Evolutionary conservation across 1,140 invertebrate genomes (phyloP), one percentile per base, ranked within the genome.

Genomic region (Drosophila tsacasi): DNA sequence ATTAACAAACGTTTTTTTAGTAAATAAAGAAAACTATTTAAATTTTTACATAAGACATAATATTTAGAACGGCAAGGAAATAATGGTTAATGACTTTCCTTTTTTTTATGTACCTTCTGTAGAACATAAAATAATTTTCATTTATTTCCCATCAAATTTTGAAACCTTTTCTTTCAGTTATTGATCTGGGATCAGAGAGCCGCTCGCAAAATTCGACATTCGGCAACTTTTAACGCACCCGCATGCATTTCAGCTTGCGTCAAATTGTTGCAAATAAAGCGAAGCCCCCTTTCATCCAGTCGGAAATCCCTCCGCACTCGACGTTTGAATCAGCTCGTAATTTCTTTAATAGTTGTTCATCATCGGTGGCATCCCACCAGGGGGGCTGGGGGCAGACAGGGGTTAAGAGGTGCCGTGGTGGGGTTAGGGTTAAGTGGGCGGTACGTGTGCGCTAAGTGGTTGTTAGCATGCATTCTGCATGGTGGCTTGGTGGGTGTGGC

Each of bases 231-330:
- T 81, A 89, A 79, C 84, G 84, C 83, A 81, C 84, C 81, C 84
- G 85, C 84, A 89, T 90, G 81, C 81, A 81, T 72, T 84, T 65
- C 58, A 54, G 60, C 81, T 87, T 87, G 84, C 84, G 73, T 89
- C 84, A 78, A 87, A 87, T 81, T 89, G 81, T 84, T 89, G 81
- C 84, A 89, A 89, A 87, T 89, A 87, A 89, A 89, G 81, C 74
- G 55, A 42, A 25, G 42, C 35, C 39, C 37, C 35, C 49, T 46
- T 67, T 42, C 23, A 54, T 25, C 37, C 46, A 42, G 32, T 54
- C 27, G 15, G 15, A 25, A 23, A 30, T 40, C 27, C 69, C 37
- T 0, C 42, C 39, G 35, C 49, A 52, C 61, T 59, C 66, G 40
- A 52, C 73, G 47, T 66, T 72, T 75, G 69, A 81, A 81, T 69